These are phyloP conservation scores for Halichondria panicea DNA, from an alignment of 37 sponge, comb jelly and placozoan species.

Conservation along the genomic window DNA sequence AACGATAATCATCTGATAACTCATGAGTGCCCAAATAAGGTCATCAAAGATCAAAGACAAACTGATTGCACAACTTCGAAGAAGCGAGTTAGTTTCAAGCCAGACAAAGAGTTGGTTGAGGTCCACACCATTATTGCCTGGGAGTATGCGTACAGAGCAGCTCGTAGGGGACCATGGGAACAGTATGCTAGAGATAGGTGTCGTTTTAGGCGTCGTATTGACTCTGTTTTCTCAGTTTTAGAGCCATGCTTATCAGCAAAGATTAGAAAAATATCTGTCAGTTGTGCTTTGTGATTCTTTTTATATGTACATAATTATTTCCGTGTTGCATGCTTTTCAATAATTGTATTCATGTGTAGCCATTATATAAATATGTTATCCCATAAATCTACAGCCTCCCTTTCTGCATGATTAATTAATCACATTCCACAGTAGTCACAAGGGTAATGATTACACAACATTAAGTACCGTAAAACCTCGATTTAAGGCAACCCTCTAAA, in stretches of 20 bases:
- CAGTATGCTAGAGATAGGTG: conserved; percentile 52
- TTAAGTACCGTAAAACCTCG: too few species aligned
- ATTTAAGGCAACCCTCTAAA: too few species aligned
- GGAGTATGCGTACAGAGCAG: conserved; percentile 48
- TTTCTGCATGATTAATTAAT: too few species aligned
- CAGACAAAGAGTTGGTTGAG: conserved; percentile 11
- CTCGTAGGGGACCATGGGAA: conserved; percentile 56
- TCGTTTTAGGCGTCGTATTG: conserved; percentile 25
- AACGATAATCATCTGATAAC: background rate
- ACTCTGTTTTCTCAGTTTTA: background rate
- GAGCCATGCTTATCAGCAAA: conserved; percentile 50
- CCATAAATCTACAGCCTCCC: too few species aligned
- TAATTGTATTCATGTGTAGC: too few species aligned
- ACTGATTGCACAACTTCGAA: background rate
- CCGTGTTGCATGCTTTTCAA: too few species aligned
- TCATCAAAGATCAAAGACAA: background rate
- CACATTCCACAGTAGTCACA: too few species aligned
- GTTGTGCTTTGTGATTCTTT: too few species aligned
- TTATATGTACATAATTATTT: too few species aligned
- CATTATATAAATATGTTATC: too few species aligned
- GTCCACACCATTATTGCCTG: conserved; percentile 46
- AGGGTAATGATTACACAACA: too few species aligned
- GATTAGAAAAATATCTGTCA: too few species aligned
- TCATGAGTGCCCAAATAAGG: background rate
- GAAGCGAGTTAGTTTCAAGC: conserved; percentile 29